Evolutionary conservation across 1,140 invertebrate genomes (phyloP), one percentile per base, ranked within the genome.

Genomic region (Ostrea edulis): DNA sequence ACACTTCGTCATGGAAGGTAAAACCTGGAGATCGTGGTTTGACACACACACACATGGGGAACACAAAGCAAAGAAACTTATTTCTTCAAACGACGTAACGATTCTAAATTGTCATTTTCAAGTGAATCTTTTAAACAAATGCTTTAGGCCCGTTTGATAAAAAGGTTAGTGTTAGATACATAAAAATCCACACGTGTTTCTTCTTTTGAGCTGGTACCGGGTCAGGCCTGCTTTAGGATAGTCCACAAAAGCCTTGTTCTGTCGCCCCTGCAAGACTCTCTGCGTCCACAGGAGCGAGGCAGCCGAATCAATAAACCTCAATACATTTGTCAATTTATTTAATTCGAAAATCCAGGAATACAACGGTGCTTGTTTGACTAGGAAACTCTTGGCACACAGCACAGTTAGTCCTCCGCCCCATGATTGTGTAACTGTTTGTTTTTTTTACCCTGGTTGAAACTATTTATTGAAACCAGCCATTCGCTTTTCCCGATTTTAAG

Each of bases 321-420:
- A 77, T 77, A 77, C 68, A 77, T 77, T 77, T 77, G 68, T 77
- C 68, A 77, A 77, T 77, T 77, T 77, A 77, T 77, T 77, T 77
- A 77, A 77, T 77, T 77, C 68, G 22, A 77, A 77, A 77, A 77
- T 77, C 68, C 68, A 77, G 68, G 11, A 77, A 29, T 29, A 77
- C 68, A 77, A 77, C 68, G 29, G 25, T 14, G 68, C 25, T 77
- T 77, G 68, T 77, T 77, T 77, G 68, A 77, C 25, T 77, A 77
- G 68, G 68, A 77, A 77, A 35, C 68, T 29, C 68, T 77, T 29
- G 68, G 68, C 68, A 29, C 29, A 77, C 68, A 29, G 68, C 11
- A 25, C 68, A 14, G 25, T 25, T 0, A 77, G 68, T 77, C 68
- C 68, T 12, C 68, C 68, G 68, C 68, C 68, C 68, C 22, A 29